phyloP scores from a whole-genome alignment of 2,888 invertebrate genomes.

The Nephrotoma appendiculata region DNA sequence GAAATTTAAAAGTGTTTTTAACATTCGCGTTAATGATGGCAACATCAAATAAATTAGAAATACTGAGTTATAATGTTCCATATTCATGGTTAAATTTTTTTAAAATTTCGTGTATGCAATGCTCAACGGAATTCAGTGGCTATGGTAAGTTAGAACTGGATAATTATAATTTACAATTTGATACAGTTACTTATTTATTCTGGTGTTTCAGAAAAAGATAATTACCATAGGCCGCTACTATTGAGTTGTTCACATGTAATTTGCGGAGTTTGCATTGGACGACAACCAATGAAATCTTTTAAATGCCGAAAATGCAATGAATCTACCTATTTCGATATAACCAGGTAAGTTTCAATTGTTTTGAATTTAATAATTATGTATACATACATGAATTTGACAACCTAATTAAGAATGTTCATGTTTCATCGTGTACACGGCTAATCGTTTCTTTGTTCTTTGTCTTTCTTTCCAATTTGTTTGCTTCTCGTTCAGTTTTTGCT shows the following conservation, averaged over 20 bases:
- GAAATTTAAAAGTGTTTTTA: background rate
- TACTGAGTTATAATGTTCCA: background rate
- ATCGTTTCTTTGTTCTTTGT: no score
- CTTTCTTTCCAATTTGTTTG: no score
- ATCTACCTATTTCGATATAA: slow-evolving; percentile 19
- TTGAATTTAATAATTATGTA: no score
- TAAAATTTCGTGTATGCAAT: background rate
- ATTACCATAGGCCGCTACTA: slow-evolving; percentile 37
- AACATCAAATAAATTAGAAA: background rate
- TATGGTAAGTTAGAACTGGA: background rate
- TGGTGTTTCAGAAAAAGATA: background rate
- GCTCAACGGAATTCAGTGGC: background rate
- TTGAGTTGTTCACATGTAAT: slow-evolving; percentile 51
- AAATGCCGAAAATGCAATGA: slow-evolving; percentile 36
- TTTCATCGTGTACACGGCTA: no score
- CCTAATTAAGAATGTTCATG: no score
- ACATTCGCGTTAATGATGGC: background rate
- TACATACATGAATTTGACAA: no score
- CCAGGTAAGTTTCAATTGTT: background rate
- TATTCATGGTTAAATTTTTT: background rate
- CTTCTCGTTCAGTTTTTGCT: no score
- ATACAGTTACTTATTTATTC: background rate
- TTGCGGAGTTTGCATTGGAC: slow-evolving; percentile 45
- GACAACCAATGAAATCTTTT: slow-evolving; percentile 28
- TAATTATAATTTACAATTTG: background rate